A percentile compares a stretch with the other conserved stretches of the same genome.
Evolutionary conservation across 2,113 vertebrate species (phyloP).

Genomic region (Falcunculus frontatus): DNA sequence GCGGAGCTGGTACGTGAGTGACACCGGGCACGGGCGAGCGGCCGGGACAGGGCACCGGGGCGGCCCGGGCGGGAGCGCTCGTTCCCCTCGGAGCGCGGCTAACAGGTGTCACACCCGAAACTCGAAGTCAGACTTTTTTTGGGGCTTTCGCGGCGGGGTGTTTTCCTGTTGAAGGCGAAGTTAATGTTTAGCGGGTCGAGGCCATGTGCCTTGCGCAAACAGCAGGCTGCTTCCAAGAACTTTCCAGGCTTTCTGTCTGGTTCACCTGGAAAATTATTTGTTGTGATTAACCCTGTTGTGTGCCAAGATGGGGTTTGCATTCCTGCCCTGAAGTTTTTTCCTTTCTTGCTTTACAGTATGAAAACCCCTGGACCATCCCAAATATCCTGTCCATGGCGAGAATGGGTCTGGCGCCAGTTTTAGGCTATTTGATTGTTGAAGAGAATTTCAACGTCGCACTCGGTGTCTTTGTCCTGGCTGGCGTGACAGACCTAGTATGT

Average conservation of each 20-base stretch:
- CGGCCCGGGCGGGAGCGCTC: too few relatives aligned
- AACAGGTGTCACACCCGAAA: too few relatives aligned
- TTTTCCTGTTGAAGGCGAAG: fast-evolving
- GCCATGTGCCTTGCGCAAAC: not conserved
- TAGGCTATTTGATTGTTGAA: constrained; percentile 90
- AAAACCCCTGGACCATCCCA: constrained; percentile 98
- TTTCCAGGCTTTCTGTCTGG: fast-evolving
- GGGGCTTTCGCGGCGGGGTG: fast-evolving
- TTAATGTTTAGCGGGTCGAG: not conserved
- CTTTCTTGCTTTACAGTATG: constrained; percentile 76
- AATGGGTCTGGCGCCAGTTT: constrained; percentile 87
- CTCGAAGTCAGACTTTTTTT: too few relatives aligned
- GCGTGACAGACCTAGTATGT: constrained; percentile 93
- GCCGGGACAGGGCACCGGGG: too few relatives aligned
- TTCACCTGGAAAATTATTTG: fast-evolving
- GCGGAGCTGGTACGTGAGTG: too few relatives aligned
- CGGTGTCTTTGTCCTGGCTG: constrained; percentile 88
- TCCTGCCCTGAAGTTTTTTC: not conserved
- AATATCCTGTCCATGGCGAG: constrained; percentile 92
- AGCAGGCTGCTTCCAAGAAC: fast-evolving
- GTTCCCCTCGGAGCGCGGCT: too few relatives aligned
- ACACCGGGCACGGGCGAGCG: too few relatives aligned
- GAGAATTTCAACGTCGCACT: constrained; percentile 89
- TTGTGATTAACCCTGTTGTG: fast-evolving
- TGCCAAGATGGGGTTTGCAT: not conserved